Base-by-base conservation (phyloP, 2,113 vertebrate species). In the Erinaceus europaeus region DNA sequence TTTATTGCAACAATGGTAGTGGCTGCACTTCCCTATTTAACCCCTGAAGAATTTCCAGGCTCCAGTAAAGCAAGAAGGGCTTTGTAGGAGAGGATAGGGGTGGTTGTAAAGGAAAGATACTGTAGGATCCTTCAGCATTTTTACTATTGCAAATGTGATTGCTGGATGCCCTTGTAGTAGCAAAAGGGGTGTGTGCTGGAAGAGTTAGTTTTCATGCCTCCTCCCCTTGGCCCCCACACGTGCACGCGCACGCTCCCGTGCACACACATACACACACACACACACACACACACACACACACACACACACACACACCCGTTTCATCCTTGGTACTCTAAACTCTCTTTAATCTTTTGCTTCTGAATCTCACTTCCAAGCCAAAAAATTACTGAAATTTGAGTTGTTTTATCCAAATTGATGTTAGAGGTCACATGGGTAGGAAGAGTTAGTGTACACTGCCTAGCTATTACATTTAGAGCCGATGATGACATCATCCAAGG, bases 131-230 rank as follows among this genome's bases (percentile, higher is more conserved):
- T 93, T 94, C 94, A 76, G 94, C 96, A 94, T 97, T 97, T 97
- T 96, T 97, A 97, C 97, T 97, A 96, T 96, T 96, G 97, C 96
- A 96, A 97, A 97, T 97, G 97, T 95, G 97, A 97, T 96, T 96
- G 96, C 97, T 96, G 96, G 97, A 96, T 97, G 97, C 96, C 97
- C 97, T 98, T 98, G 97, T 97, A 98, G 97, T 97, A 97, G 97
- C 94, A 88, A 97, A 96, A 98, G 97, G 97, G 97, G 97, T 97
- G 97, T 98, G 97, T 97, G 96, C 97, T 90, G 94, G 95, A 92
- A 96, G 97, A 97, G 96, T 97, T 97, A 95, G 97, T 96, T 97
- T 96, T 89, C 90, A 84, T 96, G 94, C 96, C 87, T 75, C 97
- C 97, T 97, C 96, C 97, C 94, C 97, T 96, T 21, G 59, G 90